Conservation (phyloP, 2,797 vertebrate species). For the Myiothlypis chrysogaster region DNA sequence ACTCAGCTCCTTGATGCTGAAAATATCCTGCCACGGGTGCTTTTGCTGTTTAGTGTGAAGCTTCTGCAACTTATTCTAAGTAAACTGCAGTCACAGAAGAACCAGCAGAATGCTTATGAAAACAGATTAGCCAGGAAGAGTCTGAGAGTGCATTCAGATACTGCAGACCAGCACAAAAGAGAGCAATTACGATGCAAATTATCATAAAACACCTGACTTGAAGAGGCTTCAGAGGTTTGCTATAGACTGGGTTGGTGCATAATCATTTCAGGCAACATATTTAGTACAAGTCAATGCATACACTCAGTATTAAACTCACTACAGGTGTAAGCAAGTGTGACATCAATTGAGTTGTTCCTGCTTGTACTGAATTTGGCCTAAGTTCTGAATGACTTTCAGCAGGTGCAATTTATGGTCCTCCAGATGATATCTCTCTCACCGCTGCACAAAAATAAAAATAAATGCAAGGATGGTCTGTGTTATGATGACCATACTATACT, state of each 20-base stretch:
- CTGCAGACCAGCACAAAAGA: neutral
- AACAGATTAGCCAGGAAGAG: neutral
- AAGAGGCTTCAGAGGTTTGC: slow-evolving; percentile 5
- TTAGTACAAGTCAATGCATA: neutral
- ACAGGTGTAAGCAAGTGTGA: neutral
- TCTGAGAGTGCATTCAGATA: neutral
- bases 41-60: neutral
- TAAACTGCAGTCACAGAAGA: neutral
- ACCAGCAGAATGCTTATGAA: neutral
- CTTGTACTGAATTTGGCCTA: neutral
- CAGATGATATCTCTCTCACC: neutral
- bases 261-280: neutral
- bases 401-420: neutral
- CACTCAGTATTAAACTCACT: neutral
- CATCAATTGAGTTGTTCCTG: neutral
- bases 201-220: neutral
- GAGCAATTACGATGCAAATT: neutral
- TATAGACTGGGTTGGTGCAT: neutral
- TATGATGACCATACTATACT: neutral
- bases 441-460: neutral
- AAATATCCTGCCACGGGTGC: neutral
- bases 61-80: neutral
- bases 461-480: neutral
- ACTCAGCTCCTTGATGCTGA: neutral
- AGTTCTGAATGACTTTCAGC: neutral